These are phyloP conservation scores for Dicyrtomina minuta DNA, from an alignment of 2,888 invertebrate species.

Conservation along the genomic window DNA sequence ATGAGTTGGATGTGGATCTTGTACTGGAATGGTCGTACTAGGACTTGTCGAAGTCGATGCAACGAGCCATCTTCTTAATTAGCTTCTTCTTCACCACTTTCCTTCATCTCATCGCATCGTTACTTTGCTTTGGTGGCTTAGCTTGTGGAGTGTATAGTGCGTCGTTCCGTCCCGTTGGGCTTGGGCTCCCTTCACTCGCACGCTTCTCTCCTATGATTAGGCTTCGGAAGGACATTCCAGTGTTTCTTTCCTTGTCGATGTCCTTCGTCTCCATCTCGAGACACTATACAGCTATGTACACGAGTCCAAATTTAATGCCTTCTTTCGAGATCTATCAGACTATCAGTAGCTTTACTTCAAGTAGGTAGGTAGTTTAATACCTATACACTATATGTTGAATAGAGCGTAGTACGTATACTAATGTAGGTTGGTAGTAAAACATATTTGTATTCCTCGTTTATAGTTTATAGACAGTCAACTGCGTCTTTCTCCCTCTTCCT, in stretches of 20 bases:
- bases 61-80: conserved; percentile 23
- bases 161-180: neutral
- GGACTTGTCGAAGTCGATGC: neutral
- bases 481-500: neutral
- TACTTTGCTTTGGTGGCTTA: too few relatives aligned
- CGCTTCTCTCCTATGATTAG: conserved; percentile 4
- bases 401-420: too few relatives aligned
- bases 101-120: conserved; percentile 18
- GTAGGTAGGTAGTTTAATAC: too few relatives aligned
- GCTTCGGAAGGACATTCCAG: neutral
- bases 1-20: neutral
- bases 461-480: too few relatives aligned
- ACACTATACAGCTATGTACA: too few relatives aligned
- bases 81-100: conserved; percentile 22
- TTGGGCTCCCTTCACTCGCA: neutral
- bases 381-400: too few relatives aligned
- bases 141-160: too few relatives aligned
- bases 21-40: neutral
- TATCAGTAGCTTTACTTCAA: too few relatives aligned
- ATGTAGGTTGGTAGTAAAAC: too few relatives aligned
- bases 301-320: too few relatives aligned
- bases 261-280: neutral
- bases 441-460: too few relatives aligned
- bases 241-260: neutral
- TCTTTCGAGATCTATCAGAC: too few relatives aligned